Conservation (phyloP, 2,888 invertebrate genomes). For the Drosophila acutilabella region DNA sequence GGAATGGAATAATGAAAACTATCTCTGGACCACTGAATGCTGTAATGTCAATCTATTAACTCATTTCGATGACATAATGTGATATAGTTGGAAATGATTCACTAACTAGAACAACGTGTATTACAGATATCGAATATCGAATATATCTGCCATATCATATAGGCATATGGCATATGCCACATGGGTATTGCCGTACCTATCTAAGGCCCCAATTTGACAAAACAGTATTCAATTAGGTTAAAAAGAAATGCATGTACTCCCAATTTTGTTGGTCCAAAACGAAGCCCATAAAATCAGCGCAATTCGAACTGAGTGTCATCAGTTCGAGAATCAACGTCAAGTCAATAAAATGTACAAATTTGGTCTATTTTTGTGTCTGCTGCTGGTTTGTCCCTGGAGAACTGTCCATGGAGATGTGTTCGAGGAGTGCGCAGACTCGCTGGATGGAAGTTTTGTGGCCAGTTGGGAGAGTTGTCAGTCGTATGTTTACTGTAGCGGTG, state of each 20-base stretch:
- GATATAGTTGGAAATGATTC: conserved; percentile 29
- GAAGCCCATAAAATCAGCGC: conserved; percentile 53
- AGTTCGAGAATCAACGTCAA: conserved; percentile 46
- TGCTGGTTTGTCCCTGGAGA: conserved; percentile 5
- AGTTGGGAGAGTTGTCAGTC: conserved; percentile 73
- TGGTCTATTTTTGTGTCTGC: conserved; percentile 17
- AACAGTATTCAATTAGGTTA: conserved; percentile 63
- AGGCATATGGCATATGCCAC: too few relatives aligned
- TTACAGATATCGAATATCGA: not conserved
- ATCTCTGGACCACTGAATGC: conserved; percentile 43
- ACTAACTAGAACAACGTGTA: conserved; percentile 9
- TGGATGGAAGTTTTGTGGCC: conserved; percentile 66
- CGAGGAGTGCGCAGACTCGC: conserved; percentile 70
- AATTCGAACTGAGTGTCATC: conserved; percentile 31
- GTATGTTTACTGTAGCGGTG: conserved; percentile 82
- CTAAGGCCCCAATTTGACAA: conserved; percentile 46
- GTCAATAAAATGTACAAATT: conserved; percentile 51
- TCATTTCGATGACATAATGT: conserved; percentile 60
- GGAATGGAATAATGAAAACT: conserved; percentile 23
- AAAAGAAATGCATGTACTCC: conserved; percentile 66
- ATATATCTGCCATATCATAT: not conserved
- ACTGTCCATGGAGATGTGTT: conserved; percentile 54
- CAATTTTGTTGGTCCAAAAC: conserved; percentile 13
- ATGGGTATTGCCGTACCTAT: not conserved
- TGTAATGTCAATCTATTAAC: conserved; percentile 60